Evolutionary conservation across 1,140 invertebrate genomes (phyloP).

Genomic region (Sminthurinus signatus): DNA sequence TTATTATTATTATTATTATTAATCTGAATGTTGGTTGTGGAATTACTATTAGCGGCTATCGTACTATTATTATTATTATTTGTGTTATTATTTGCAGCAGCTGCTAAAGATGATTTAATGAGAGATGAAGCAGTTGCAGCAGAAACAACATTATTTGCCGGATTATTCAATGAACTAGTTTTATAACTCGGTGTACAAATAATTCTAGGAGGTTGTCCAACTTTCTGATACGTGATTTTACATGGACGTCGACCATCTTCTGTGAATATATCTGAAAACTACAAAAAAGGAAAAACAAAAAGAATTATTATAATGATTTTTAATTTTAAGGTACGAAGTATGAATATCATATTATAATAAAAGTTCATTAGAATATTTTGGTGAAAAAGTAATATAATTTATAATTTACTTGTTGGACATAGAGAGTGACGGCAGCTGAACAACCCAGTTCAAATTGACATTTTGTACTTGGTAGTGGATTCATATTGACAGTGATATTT

Average conservation of each 20-base stretch:
- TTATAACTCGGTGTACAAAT: constrained; percentile 1
- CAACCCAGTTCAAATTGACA: constrained; percentile 40
- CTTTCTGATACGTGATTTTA: constrained; percentile 39
- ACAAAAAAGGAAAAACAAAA: too few relatives aligned
- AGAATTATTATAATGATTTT: too few relatives aligned
- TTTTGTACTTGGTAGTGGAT: constrained; percentile 25
- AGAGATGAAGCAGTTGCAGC: background rate
- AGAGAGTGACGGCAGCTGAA: constrained; percentile 21
- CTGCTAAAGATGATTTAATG: too few relatives aligned
- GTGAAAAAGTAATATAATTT: too few relatives aligned
- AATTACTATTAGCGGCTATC: too few relatives aligned
- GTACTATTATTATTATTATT: too few relatives aligned
- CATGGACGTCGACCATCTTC: constrained; percentile 39
- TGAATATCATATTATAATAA: too few relatives aligned
- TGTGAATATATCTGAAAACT: constrained; percentile 40
- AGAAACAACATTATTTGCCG: background rate
- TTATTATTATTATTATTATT: too few relatives aligned
- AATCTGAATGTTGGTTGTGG: too few relatives aligned
- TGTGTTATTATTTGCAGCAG: background rate
- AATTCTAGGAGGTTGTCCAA: constrained; percentile 27
- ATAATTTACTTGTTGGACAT: constrained; percentile 38
- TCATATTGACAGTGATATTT: background rate
- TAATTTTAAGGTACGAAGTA: too few relatives aligned
- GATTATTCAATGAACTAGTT: constrained; percentile 21
- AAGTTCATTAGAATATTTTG: too few relatives aligned